Percentiles rank a stretch among this genome's conserved stretches.
Evolutionary conservation across 2,888 invertebrate species (phyloP).

Genomic region (Seira sanloemensis): DNA sequence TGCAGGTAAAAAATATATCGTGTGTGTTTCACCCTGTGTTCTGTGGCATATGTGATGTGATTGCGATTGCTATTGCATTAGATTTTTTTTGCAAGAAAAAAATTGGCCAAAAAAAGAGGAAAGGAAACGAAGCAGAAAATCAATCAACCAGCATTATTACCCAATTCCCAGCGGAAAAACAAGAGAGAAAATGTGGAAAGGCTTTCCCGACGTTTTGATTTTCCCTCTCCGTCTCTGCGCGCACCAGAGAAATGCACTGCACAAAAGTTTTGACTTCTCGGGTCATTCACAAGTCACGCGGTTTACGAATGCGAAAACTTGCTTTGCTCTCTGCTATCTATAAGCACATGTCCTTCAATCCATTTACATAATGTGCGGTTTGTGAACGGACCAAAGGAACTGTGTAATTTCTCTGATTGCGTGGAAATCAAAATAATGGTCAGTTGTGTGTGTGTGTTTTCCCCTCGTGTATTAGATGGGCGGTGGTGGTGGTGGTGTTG

Average conservation of each 20-base stretch:
- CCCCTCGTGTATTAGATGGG: slow-evolving; percentile 16
- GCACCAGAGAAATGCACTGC: too few relatives aligned
- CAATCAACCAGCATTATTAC: slow-evolving; percentile 47
- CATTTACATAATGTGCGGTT: too few relatives aligned
- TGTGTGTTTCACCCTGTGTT: too few relatives aligned
- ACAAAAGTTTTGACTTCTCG: too few relatives aligned
- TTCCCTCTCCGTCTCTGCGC: too few relatives aligned
- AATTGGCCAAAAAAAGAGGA: background rate
- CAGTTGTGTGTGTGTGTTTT: background rate
- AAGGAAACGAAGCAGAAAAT: slow-evolving; percentile 34
- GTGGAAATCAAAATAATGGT: background rate
- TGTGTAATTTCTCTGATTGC: slow-evolving; percentile 10
- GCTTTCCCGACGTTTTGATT: too few relatives aligned
- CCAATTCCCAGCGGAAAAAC: background rate
- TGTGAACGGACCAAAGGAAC: background rate
- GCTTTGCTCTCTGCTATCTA: too few relatives aligned
- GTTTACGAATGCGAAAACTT: too few relatives aligned
- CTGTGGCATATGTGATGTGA: too few relatives aligned
- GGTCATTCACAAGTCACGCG: too few relatives aligned
- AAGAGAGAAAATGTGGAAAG: background rate
- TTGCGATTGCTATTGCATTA: background rate
- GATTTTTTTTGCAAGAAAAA: background rate
- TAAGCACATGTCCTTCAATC: too few relatives aligned
- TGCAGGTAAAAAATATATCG: background rate
- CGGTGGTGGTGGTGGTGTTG: background rate